Evolutionary conservation across 2,888 invertebrate genomes (phyloP), one percentile per base, ranked within the genome.

Genomic region (Seira sanloemensis): DNA sequence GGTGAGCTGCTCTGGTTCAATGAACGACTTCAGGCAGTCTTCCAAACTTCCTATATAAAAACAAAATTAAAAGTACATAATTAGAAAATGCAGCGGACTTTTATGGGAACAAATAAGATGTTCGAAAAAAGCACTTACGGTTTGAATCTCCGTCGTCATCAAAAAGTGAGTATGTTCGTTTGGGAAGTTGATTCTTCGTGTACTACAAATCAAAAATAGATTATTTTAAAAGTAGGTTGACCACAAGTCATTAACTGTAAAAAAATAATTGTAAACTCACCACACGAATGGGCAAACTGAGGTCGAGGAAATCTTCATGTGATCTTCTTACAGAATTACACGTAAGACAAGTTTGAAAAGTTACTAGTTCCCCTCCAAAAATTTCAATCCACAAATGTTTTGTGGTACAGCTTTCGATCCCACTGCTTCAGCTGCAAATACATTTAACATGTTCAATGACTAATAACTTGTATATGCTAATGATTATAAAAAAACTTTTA

Each of bases 21-120:
- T 98, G 92, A 98, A 98, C 91, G 97, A 96, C 90, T 96, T 95
- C 75, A 99, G 93, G 91, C 98, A 98, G 0, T 97, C 96, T 90
- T 95, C 95, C 73, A 98, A 94, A 23, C 96, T 90, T 12, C 90
- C 88, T 67, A 69, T 21, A 66, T 68, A 24, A 27, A 21, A 27
- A 24, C 26, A 54, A 66, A 79, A 74, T 12, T 12, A 67, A 72
- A 24, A 18, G 5, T 62, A 27, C 9, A 37, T 23, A 4, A 37
- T 12, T 37, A 37, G 37, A 37, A n/a, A 37, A 37, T 37, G 23
- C 23, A 21, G 23, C 12, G 9, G 7, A 65, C 68, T 75, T 19
- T 58, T 72, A 71, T 71, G 75, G 25, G 16, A 78, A 26, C n/a
- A 18, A 46, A 21, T 18, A 69, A n/a, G 12, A 72, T 27, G 27